phyloP scores from a whole-genome alignment of 2,113 vertebrate genomes.

The Varanus salvator region DNA sequence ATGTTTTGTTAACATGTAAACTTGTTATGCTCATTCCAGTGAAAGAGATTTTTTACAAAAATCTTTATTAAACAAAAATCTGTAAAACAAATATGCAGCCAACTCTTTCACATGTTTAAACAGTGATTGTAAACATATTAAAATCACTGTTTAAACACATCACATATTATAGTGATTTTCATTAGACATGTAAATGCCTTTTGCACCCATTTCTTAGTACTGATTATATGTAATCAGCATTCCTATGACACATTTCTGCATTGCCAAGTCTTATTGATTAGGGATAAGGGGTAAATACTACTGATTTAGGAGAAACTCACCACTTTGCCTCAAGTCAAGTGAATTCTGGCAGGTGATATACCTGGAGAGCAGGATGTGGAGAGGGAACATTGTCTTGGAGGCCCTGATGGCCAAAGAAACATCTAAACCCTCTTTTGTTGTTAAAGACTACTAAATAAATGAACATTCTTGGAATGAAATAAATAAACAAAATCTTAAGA shows the following conservation, averaged over 20 bases:
- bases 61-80: neutral
- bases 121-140: neutral
- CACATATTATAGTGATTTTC: neutral
- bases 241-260: neutral
- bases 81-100: neutral
- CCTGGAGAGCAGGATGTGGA: neutral
- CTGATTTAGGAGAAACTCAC: neutral
- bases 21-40: neutral
- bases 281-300: neutral
- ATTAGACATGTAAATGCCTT: neutral
- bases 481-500: neutral
- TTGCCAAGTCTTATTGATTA: neutral
- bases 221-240: too few species aligned
- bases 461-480: neutral
- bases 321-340: neutral
- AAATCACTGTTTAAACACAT: too few species aligned
- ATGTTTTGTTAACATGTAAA: neutral
- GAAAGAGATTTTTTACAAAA: neutral
- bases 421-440: neutral
- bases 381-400: neutral
- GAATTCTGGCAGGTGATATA: neutral
- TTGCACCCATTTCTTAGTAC: neutral
- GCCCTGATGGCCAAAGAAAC: neutral
- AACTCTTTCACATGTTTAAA: neutral
- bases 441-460: neutral